Evolutionary conservation across 2,113 vertebrate genomes (phyloP).

Genomic region (Rynchops niger): DNA sequence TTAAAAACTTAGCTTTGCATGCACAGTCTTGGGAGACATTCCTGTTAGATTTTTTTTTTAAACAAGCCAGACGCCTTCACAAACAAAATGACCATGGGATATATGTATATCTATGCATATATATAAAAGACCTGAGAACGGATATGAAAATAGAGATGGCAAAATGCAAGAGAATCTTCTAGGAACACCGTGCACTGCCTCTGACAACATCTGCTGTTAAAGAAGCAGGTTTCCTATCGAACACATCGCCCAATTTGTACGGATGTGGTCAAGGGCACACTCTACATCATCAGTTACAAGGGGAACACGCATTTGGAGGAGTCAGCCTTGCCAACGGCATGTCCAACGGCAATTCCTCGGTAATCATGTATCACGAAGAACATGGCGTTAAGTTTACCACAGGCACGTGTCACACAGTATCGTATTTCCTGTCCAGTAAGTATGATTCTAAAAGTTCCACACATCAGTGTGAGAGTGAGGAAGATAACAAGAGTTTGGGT

Average conservation of each 20-base stretch:
- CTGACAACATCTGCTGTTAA: neutral
- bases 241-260: neutral
- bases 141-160: neutral
- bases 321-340: neutral
- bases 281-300: neutral
- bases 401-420: too few species aligned
- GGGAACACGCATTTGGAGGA: accelerated
- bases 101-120: too few species aligned
- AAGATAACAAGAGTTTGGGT: neutral
- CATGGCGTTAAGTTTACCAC: neutral
- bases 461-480: neutral
- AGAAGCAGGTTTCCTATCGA: neutral
- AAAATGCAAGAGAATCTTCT: neutral
- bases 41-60: neutral
- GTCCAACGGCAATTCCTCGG: neutral
- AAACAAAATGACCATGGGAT: neutral
- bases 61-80: neutral
- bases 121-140: neutral
- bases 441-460: neutral
- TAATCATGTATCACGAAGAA: too few species aligned
- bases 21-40: neutral
- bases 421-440: neutral
- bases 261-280: neutral
- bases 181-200: neutral
- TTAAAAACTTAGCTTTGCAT: neutral